A percentile compares a stretch with the other conserved stretches of the same genome.
These are phyloP conservation scores for Benitochromis conjunctus DNA, from an alignment of 2,113 vertebrate species.

Conservation along the genomic window DNA sequence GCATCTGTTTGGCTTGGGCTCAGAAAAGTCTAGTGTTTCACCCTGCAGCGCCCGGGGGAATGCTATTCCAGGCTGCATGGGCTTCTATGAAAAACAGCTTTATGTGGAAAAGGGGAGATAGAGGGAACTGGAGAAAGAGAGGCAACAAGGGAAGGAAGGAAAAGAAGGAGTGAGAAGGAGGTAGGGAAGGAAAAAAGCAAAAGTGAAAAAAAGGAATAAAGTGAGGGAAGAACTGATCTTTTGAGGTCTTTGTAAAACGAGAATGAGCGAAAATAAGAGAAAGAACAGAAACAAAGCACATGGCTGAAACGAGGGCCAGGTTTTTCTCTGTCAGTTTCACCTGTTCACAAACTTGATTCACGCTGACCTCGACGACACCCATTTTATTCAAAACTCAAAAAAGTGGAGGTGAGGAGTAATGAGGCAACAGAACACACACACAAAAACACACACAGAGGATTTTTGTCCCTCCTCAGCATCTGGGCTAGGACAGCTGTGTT, in stretches of 20 bases:
- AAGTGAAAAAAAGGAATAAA: neutral
- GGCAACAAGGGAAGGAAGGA: conserved; percentile 63
- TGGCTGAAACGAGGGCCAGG: neutral
- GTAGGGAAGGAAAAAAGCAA: neutral
- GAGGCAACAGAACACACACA: conserved; percentile 4
- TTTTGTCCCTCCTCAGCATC: conserved; percentile 59
- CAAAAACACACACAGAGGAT: conserved; percentile 2
- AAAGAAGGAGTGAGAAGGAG: conserved; percentile 27
- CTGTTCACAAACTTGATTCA: conserved; percentile 24
- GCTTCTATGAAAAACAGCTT: conserved; percentile 82
- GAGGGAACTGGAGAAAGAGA: conserved; percentile 62
- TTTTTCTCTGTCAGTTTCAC: conserved; percentile 8
- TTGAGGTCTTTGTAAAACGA: neutral
- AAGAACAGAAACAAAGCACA: neutral
- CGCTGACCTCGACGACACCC: neutral
- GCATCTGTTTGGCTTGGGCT: conserved; percentile 81
- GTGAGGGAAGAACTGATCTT: neutral
- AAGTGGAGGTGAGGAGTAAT: conserved; percentile 1
- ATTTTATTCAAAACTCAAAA: conserved; percentile 5
- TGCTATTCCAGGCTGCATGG: conserved; percentile 77
- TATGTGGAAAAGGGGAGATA: conserved; percentile 78
- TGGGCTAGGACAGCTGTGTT: conserved; percentile 66
- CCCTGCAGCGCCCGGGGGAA: conserved; percentile 74
- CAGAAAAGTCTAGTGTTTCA: conserved; percentile 82
- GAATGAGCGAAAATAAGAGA: neutral